Percentiles rank a stretch among this genome's conserved stretches.
Evolutionary conservation across 2,113 vertebrate genomes (phyloP).

Genomic region (Hyperoodon ampullatus): DNA sequence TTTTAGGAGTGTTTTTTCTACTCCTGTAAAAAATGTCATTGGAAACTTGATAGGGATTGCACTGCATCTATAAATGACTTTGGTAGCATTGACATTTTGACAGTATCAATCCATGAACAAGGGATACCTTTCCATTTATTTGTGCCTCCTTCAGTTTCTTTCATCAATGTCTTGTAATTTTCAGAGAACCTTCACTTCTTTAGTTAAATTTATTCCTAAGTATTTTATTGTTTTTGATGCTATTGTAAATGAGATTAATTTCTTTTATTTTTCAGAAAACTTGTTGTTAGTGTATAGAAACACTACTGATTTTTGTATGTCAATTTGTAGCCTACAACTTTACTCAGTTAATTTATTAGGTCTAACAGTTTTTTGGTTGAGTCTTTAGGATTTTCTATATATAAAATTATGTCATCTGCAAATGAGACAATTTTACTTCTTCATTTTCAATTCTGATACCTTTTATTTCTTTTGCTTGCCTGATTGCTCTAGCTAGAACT

Average conservation of each 20-base stretch:
- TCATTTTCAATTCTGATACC: not conserved
- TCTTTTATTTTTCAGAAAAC: not conserved
- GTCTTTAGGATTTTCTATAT: not conserved
- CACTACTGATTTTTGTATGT: not conserved
- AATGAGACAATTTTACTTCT: not conserved
- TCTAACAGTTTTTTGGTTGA: not conserved
- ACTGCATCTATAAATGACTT: not conserved
- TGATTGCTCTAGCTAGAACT: not conserved
- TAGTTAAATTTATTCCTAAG: not conserved
- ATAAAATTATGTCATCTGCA: not conserved
- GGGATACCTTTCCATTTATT: not conserved
- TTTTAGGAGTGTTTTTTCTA: not conserved
- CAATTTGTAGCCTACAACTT: not conserved
- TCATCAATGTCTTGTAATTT: not conserved
- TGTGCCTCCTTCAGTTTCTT: not conserved
- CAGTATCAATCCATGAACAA: not conserved
- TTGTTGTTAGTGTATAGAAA: not conserved
- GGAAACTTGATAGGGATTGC: not conserved
- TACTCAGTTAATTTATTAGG: not conserved
- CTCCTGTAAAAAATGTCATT: not conserved
- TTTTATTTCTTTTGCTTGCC: not conserved
- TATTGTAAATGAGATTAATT: not conserved
- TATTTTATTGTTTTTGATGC: not conserved
- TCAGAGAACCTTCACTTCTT: not conserved
- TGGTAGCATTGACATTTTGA: not conserved